Conservation (phyloP, 2,113 vertebrate genomes). For the Tetrao urogallus region DNA sequence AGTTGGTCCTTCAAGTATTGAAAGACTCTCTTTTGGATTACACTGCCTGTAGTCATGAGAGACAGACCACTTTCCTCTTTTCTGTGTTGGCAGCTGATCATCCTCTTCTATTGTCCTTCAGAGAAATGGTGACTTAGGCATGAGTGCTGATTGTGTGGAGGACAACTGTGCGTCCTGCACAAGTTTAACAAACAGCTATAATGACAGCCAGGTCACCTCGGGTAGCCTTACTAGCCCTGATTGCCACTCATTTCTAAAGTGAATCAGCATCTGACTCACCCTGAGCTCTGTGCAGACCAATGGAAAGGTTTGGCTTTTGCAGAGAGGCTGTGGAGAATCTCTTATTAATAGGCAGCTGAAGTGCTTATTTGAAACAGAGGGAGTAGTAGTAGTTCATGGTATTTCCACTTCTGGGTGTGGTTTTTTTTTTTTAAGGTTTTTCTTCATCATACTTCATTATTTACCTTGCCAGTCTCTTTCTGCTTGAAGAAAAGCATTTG, state of each 20-base stretch:
- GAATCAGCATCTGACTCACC: rapidly evolving
- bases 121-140: not conserved
- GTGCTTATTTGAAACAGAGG: not conserved
- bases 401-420: not conserved
- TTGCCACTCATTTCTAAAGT: not conserved
- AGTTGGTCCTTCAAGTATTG: not conserved
- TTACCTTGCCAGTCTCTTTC: not conserved
- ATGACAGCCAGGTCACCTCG: not conserved
- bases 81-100: not conserved
- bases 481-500: not conserved
- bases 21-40: not conserved
- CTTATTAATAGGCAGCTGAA: not conserved
- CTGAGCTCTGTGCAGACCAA: not conserved
- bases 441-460: not conserved
- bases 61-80: not conserved
- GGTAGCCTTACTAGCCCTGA: not conserved
- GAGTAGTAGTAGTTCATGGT: not conserved
- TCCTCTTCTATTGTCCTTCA: not conserved
- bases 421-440: not conserved
- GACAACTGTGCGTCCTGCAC: not conserved
- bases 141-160: not conserved
- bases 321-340: not conserved
- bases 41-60: not conserved
- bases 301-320: not conserved
- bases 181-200: not conserved